phyloP scores from a whole-genome alignment of 1,140 invertebrate genomes.

The Reticulitermes speratus region DNA sequence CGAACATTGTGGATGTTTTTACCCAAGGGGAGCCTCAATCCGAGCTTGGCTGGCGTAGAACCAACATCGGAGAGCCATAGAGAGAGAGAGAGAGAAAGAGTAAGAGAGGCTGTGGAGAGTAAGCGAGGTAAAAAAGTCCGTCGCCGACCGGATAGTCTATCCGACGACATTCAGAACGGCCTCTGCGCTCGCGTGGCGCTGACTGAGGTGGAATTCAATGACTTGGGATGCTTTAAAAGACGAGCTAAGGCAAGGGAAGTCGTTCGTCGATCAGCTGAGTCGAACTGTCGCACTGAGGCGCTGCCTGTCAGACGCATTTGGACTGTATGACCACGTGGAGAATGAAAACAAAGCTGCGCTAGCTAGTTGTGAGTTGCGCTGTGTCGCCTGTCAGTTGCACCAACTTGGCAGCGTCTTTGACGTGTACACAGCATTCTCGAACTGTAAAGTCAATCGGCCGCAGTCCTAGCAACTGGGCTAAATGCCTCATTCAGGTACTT shows the following conservation, averaged over 20 bases:
- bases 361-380: neutral
- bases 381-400: neutral
- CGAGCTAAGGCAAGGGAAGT: neutral
- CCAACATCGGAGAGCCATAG: neutral
- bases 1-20: neutral
- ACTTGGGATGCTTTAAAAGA: constrained; percentile 14
- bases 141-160: neutral
- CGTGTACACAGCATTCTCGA: too few relatives aligned
- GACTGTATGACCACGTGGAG: neutral
- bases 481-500: too few relatives aligned
- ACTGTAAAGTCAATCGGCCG: too few relatives aligned
- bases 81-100: neutral
- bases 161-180: neutral
- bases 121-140: neutral
- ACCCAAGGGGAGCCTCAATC: constrained; percentile 25
- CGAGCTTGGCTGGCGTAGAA: neutral
- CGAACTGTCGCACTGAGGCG: constrained; percentile 11
- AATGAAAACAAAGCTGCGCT: neutral
- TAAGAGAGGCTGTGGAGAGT: neutral
- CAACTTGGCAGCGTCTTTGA: too few relatives aligned
- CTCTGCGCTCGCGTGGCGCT: neutral
- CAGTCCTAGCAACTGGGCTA: too few relatives aligned
- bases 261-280: constrained; percentile 25
- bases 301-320: neutral
- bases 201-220: neutral